Evolutionary conservation across 1,140 invertebrate species (phyloP).

Genomic region (Heliconius congener): DNA sequence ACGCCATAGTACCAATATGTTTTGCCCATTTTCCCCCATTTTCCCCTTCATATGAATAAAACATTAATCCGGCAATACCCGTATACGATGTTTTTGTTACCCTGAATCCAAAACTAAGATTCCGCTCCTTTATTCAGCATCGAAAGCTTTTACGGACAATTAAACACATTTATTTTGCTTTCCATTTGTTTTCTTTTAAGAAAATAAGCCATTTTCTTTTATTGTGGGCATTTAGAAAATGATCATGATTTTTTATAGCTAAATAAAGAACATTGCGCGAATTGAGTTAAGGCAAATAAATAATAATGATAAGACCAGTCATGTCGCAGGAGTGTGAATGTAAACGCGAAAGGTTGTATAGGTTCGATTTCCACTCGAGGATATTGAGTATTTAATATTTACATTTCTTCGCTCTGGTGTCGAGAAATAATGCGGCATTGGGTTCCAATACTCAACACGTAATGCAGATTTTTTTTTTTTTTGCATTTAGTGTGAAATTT

Average conservation of each 20-base stretch:
- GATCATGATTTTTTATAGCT: neutral
- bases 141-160: slow-evolving; percentile 33
- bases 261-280: neutral
- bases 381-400: too few relatives aligned
- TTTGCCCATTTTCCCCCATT: slow-evolving; percentile 21
- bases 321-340: too few relatives aligned
- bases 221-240: neutral
- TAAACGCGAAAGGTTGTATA: too few relatives aligned
- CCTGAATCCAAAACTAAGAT: slow-evolving; percentile 39
- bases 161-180: slow-evolving; percentile 31
- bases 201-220: slow-evolving; percentile 16
- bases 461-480: too few relatives aligned
- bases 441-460: too few relatives aligned
- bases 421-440: too few relatives aligned
- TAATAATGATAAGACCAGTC: too few relatives aligned
- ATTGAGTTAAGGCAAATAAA: neutral
- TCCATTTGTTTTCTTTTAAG: slow-evolving; percentile 7
- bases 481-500: too few relatives aligned
- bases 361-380: too few relatives aligned
- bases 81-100: slow-evolving; percentile 35
- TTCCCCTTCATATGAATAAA: slow-evolving; percentile 33
- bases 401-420: too few relatives aligned
- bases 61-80: slow-evolving; percentile 30
- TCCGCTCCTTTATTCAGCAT: slow-evolving; percentile 30
- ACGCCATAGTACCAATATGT: slow-evolving; percentile 31